These are phyloP conservation scores for Hemaris fuciformis DNA, from an alignment of 2,888 invertebrate genomes.

Conservation along the genomic window DNA sequence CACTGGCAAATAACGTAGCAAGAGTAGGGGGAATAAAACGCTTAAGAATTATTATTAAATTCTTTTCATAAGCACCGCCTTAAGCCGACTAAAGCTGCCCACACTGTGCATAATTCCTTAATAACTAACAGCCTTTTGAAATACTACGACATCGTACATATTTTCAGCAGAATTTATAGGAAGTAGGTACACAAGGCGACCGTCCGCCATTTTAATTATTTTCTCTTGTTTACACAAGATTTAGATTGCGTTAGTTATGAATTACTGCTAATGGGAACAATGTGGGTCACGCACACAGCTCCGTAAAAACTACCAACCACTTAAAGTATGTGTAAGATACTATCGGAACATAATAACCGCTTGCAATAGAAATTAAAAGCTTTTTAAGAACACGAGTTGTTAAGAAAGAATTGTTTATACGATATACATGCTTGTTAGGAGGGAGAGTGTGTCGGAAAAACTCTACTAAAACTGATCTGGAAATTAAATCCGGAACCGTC, in stretches of 20 bases:
- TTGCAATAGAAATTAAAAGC: neutral
- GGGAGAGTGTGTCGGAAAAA: no score
- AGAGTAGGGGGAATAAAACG: constrained; percentile 42
- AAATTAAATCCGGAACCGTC: no score
- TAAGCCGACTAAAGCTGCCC: constrained; percentile 43
- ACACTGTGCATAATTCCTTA: constrained; percentile 62
- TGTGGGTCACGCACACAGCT: constrained; percentile 20
- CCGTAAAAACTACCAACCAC: neutral
- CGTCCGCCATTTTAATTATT: constrained; percentile 61
- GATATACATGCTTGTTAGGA: no score
- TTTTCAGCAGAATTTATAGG: constrained; percentile 61
- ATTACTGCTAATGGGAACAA: constrained; percentile 19
- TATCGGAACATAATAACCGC: neutral
- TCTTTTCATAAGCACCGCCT: constrained; percentile 44
- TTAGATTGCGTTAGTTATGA: constrained; percentile 45
- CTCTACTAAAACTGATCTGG: no score
- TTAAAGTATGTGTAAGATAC: neutral
- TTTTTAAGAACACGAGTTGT: neutral
- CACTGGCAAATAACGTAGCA: neutral
- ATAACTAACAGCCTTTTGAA: constrained; percentile 63
- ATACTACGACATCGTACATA: constrained; percentile 58
- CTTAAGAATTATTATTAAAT: constrained; percentile 46
- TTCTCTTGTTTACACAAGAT: constrained; percentile 67
- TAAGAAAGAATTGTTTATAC: no score
- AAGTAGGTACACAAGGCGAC: constrained; percentile 47